These are phyloP conservation scores for Intellagama lesueurii DNA, from an alignment of 2,797 vertebrate genomes.

Conservation along the genomic window DNA sequence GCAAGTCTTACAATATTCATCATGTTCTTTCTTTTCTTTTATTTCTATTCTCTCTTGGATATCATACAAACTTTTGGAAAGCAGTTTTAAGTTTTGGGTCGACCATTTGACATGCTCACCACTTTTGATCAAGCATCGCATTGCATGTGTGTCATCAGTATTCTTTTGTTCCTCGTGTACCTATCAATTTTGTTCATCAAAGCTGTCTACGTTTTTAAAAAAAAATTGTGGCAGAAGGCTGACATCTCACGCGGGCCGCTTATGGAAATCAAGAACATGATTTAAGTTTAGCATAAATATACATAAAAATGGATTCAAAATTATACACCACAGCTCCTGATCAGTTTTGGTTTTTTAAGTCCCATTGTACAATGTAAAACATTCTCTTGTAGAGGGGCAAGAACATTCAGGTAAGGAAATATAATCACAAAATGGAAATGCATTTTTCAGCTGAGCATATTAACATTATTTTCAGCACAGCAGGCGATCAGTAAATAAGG, in stretches of 20 bases:
- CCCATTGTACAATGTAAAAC: slow-evolving; percentile 43
- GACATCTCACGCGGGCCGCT: slow-evolving; percentile 56
- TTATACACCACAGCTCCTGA: slow-evolving; percentile 52
- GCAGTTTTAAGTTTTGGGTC: slow-evolving; percentile 58
- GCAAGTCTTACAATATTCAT: neutral
- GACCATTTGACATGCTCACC: slow-evolving; percentile 59
- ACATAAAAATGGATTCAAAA: slow-evolving; percentile 61
- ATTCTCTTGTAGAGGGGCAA: slow-evolving; percentile 52
- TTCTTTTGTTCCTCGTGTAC: slow-evolving; percentile 67
- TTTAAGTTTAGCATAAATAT: slow-evolving; percentile 68
- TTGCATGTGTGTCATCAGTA: slow-evolving; percentile 55
- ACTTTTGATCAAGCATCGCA: slow-evolving; percentile 59
- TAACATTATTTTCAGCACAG: slow-evolving; percentile 69
- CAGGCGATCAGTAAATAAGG: slow-evolving; percentile 67
- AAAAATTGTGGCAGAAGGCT: slow-evolving; percentile 48
- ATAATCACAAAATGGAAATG: slow-evolving; percentile 68
- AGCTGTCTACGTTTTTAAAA: slow-evolving; percentile 47
- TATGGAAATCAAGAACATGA: slow-evolving; percentile 71
- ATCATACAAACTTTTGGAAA: slow-evolving; percentile 60
- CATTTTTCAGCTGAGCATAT: slow-evolving; percentile 53
- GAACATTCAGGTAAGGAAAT: slow-evolving; percentile 71
- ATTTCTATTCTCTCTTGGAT: neutral
- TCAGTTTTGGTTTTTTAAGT: slow-evolving; percentile 57
- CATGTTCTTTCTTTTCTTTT: neutral
- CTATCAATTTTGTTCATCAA: slow-evolving; percentile 72